Evolutionary conservation across 2,888 invertebrate genomes (phyloP), one percentile per base, ranked within the genome.

Genomic region (Lithophane ornitopus): DNA sequence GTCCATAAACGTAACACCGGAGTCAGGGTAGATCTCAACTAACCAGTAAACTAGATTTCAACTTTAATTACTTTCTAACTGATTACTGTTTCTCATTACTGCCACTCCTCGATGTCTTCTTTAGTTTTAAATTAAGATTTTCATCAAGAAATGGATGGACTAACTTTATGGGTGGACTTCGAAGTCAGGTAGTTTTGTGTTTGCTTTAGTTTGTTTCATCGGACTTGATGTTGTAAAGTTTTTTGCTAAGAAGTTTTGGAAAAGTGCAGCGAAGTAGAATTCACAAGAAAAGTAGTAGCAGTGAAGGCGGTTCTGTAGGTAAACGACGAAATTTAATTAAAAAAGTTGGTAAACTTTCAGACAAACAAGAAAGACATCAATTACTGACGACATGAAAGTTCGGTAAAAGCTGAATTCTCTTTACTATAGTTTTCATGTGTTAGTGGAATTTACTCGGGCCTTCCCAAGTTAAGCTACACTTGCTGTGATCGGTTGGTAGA

Each of bases 71-170:
- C 86, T 88, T 86, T 86, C 39, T 67, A 80, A 86, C 78, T 76
- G 81, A 87, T 87, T 87, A 88, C 86, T 82, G 76, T 78, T 87
- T 88, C 86, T 85, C 72, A 87, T 88, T 88, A 85, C 87, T 74
- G 79, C 62, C 22, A 74, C 70, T 78, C 70, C 65, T 63, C 61
- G 70, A 78, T 74, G 56, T 85, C 85, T 87, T 85, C 76, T 85
- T 86, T 83, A 87, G 78, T 86, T 87, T 82, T 85, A 87, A 85
- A 85, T 87, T 77, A 85, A 87, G 54, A 80, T 87, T 85, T 87
- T 85, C 85, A 86, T 78, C 87, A 78, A 74, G 78, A 85, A 41
- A 72, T 44, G n/a, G n/a, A n/a, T n/a, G n/a, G n/a, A 73, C 69
- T 58, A 77, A 80, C 73, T 86, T 82, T 77, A 76, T 76, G 49